Conservation (phyloP, 2,113 vertebrate species). For the Sebastes fasciatus region DNA sequence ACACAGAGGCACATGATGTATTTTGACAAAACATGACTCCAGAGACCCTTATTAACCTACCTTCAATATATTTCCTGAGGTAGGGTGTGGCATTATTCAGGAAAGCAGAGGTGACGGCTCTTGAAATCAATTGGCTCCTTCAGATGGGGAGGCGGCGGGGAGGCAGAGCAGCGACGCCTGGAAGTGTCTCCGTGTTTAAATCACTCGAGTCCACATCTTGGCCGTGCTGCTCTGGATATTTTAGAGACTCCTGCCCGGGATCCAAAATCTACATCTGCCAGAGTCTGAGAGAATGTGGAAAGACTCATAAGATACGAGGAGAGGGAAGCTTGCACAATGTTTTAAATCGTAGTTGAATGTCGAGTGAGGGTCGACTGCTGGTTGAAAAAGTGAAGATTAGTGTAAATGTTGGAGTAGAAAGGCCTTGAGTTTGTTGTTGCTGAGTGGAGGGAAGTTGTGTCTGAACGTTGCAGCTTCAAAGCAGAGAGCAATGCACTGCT, state of each 20-base stretch:
- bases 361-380: background rate
- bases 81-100: slow-evolving; percentile 11
- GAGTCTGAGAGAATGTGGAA: slow-evolving; percentile 14
- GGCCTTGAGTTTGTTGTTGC: slow-evolving; percentile 1
- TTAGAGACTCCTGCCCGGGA: slow-evolving; percentile 23
- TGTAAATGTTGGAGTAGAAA: background rate
- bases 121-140: slow-evolving; percentile 13
- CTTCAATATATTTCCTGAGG: background rate
- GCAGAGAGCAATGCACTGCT: background rate
- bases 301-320: background rate
- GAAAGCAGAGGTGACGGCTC: slow-evolving; percentile 19
- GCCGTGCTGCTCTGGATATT: slow-evolving; percentile 18
- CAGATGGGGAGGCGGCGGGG: slow-evolving; percentile 18
- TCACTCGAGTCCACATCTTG: slow-evolving; percentile 14
- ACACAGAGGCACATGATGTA: too few relatives aligned
- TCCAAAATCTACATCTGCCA: slow-evolving; percentile 7
- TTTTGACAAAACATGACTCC: background rate
- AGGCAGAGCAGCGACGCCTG: slow-evolving; percentile 10
- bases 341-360: slow-evolving; percentile 2
- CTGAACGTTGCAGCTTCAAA: background rate
- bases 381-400: background rate
- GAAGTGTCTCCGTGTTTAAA: slow-evolving; percentile 22
- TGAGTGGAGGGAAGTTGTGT: background rate
- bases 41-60: background rate
- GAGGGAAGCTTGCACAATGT: background rate